Evolutionary conservation across 2,797 vertebrate species (phyloP), one percentile per base, ranked within the genome.

Genomic region (Sebastes kiyomatsui): DNA sequence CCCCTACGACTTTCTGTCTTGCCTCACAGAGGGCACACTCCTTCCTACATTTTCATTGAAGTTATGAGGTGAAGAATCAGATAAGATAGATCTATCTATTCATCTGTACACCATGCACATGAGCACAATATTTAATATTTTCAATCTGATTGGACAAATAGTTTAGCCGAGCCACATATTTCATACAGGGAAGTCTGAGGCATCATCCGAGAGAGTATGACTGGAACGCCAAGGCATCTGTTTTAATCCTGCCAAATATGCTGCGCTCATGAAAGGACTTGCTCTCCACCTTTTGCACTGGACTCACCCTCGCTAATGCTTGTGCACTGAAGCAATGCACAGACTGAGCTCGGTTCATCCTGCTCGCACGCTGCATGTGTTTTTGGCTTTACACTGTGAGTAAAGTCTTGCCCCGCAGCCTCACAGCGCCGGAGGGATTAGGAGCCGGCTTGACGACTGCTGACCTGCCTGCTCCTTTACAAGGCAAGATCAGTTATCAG

Each of bases 401-500:
- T 82, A 59, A 90, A 90, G 86, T 79, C 82, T 58, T 75, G 73
- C 75, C 83, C 84, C 67, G 67, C 70, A 75, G 86, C 62, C 84
- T 87, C 78, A 65, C 61, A 83, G 82, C 25, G 18, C 82, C 77
- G 14, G 46, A 67, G 89, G 85, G 87, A 92, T 90, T 83, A 87
- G 86, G 84, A 90, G 84, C 79, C 72, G 80, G 88, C 83, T 92
- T 88, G 84, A 90, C 81, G 77, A 91, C 83, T 38, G 79, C 90
- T 94, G 93, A 94, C 93, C 92, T 76, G 86, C 90, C 80, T 92
- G 92, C 83, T 88, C 88, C 90, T 96, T 95, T 94, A 94, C 94
- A 94, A 91, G 92, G 72, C 80, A 72, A 89, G 92, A 93, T 94
- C 93, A 90, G 91, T 93, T 88, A 90, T 90, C 88, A 84, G 93